Conservation (phyloP, 1,140 invertebrate species). For the Ridgeia piscesae region DNA sequence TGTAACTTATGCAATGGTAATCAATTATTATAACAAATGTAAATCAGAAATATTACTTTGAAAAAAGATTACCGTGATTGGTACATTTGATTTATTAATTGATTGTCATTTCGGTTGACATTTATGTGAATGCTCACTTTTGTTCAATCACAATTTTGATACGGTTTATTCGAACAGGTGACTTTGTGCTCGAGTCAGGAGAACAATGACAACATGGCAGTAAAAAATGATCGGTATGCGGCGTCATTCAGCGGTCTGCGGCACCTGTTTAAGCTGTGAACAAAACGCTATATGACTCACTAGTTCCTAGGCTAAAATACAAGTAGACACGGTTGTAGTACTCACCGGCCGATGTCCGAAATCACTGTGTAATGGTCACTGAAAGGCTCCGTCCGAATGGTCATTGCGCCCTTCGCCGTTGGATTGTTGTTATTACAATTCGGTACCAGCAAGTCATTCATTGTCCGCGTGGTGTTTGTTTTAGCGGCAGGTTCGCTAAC, state of each 20-base stretch:
- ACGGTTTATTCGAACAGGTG: background rate
- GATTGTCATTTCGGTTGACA: background rate
- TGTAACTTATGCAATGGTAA: background rate
- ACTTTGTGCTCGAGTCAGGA: background rate
- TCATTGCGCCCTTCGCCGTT: background rate
- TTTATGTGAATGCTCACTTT: background rate
- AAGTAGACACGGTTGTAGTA: background rate
- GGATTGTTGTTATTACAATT: background rate
- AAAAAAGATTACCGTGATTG: background rate
- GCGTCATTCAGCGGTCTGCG: background rate
- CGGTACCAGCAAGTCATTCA: background rate
- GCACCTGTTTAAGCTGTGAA: background rate
- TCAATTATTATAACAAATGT: background rate
- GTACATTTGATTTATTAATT: background rate
- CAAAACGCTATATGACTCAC: background rate
- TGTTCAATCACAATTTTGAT: background rate
- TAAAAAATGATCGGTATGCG: background rate
- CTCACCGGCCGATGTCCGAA: constrained; percentile 2
- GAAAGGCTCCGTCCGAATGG: background rate
- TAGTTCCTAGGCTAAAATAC: background rate
- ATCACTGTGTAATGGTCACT: background rate
- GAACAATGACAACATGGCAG: background rate
- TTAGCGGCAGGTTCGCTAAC: background rate
- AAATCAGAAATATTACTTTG: too few species aligned
- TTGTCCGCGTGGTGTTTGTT: background rate